Evolutionary conservation across 2,113 vertebrate genomes (phyloP).

Genomic region (Barbus barbus): DNA sequence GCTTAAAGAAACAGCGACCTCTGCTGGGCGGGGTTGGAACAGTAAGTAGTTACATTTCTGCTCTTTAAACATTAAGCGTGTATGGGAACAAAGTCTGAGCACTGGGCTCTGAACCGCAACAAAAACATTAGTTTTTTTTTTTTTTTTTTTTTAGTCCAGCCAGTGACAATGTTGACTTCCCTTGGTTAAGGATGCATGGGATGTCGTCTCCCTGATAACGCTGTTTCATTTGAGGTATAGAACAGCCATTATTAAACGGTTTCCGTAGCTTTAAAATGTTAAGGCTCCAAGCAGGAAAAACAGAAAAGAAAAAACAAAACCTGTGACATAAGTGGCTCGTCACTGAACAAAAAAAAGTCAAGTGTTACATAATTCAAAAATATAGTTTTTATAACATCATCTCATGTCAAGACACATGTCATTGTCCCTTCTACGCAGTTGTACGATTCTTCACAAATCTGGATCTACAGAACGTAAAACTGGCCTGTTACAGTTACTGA

Average conservation of each 20-base stretch:
- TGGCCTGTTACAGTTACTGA: slow-evolving; percentile 73
- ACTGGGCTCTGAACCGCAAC: slow-evolving; percentile 57
- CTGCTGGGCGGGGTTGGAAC: slow-evolving; percentile 72
- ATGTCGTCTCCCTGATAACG: slow-evolving; percentile 71
- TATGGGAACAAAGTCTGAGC: slow-evolving; percentile 51
- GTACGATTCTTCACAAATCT: slow-evolving; percentile 63
- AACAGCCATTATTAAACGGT: slow-evolving; percentile 60
- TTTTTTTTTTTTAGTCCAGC: slow-evolving; percentile 47
- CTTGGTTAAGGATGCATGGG: slow-evolving; percentile 57
- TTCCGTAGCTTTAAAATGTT: slow-evolving; percentile 64
- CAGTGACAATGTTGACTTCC: slow-evolving; percentile 62
- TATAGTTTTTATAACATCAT: slow-evolving; percentile 63
- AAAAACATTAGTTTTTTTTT: slow-evolving; percentile 48
- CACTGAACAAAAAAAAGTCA: slow-evolving; percentile 59
- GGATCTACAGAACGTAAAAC: slow-evolving; percentile 66
- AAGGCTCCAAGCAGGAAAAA: slow-evolving; percentile 66
- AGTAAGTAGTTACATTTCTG: slow-evolving; percentile 76
- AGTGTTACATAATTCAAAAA: slow-evolving; percentile 66
- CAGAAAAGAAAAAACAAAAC: slow-evolving; percentile 39
- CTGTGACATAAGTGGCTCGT: slow-evolving; percentile 48
- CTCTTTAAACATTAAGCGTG: slow-evolving; percentile 58
- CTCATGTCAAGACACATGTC: slow-evolving; percentile 60
- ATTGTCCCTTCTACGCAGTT: slow-evolving; percentile 65
- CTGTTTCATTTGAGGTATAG: slow-evolving; percentile 65
- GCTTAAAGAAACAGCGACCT: slow-evolving; percentile 72